phyloP scores from a whole-genome alignment of 2,113 vertebrate genomes.

The Ramphastos sulfuratus region DNA sequence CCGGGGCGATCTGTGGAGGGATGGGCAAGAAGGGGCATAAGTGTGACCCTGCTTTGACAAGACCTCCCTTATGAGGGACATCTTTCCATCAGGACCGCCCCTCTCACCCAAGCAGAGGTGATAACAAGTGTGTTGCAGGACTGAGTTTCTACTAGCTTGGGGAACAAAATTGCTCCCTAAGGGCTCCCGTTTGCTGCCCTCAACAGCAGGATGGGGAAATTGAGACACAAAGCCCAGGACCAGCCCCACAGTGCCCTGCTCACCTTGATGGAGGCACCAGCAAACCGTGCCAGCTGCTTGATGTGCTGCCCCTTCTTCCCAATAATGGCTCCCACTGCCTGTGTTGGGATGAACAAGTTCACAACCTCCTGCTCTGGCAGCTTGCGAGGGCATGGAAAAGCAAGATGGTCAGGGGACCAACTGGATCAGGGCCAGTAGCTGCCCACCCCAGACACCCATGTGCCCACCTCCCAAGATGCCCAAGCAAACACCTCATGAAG shows the following conservation, averaged over 20 bases:
- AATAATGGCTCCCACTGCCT: slow-evolving; percentile 94
- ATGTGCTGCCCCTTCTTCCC: slow-evolving; percentile 97
- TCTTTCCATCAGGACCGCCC: background rate
- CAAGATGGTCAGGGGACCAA: background rate
- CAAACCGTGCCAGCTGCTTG: slow-evolving; percentile 93
- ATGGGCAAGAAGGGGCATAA: background rate
- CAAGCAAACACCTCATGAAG: accelerated
- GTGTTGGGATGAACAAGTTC: slow-evolving; percentile 94
- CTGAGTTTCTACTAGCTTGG: accelerated
- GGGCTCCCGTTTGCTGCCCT: background rate
- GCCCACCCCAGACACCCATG: accelerated
- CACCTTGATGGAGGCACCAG: slow-evolving; percentile 96
- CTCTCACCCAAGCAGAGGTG: background rate
- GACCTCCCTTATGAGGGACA: accelerated
- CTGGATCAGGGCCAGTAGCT: accelerated
- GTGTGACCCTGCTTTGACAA: accelerated
- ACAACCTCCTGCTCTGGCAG: slow-evolving; percentile 91
- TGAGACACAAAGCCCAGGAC: accelerated
- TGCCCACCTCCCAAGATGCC: background rate
- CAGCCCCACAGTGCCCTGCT: background rate
- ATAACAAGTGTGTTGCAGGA: background rate
- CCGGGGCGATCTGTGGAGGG: slow-evolving; percentile 83
- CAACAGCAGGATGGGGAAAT: background rate
- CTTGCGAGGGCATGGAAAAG: slow-evolving; percentile 52
- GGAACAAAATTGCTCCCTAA: background rate